These are phyloP conservation scores for Podarcis lilfordi DNA, from an alignment of 2,797 vertebrate genomes.

Conservation along the genomic window DNA sequence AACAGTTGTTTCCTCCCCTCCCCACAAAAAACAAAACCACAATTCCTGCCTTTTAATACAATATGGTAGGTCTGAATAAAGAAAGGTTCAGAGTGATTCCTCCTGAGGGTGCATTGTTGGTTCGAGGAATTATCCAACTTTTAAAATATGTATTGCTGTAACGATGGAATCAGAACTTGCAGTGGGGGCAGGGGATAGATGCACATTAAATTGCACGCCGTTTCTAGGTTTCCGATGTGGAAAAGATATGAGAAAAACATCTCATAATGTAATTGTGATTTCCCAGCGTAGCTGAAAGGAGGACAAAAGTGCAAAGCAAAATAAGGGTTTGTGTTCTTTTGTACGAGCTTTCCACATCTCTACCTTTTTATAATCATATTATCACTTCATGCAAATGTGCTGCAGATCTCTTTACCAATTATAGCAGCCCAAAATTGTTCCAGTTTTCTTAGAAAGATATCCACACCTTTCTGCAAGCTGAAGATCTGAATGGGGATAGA, in stretches of 20 bases:
- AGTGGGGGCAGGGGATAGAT: background rate
- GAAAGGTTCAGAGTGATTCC: background rate
- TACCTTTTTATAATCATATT: background rate
- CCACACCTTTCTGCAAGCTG: background rate
- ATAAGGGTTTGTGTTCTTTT: background rate
- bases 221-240: background rate
- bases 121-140: background rate
- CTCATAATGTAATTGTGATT: slow-evolving; percentile 18
- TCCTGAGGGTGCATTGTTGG: rapidly evolving
- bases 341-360: background rate
- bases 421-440: background rate
- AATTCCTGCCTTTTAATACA: background rate
- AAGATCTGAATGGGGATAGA: background rate
- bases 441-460: background rate
- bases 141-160: background rate
- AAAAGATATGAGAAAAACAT: background rate
- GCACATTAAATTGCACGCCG: rapidly evolving
- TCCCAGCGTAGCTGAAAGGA: slow-evolving; percentile 4
- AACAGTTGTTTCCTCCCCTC: background rate
- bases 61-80: background rate
- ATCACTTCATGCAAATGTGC: background rate
- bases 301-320: background rate
- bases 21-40: background rate
- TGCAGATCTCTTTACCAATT: background rate
- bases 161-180: rapidly evolving